These are phyloP conservation scores for Anniella stebbinsi DNA, from an alignment of 2,797 vertebrate species.

Conservation along the genomic window DNA sequence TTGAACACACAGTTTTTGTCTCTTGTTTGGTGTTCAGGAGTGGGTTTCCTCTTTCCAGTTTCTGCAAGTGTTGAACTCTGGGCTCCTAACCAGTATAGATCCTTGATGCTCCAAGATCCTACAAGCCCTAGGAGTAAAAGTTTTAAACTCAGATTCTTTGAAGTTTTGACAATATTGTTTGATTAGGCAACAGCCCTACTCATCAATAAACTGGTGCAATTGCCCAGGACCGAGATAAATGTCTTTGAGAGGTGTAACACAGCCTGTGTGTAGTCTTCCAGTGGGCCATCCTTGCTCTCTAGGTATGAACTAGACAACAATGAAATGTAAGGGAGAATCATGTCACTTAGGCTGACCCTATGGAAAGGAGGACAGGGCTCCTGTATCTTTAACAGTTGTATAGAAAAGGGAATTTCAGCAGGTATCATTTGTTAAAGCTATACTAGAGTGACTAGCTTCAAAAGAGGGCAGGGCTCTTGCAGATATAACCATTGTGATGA, in stretches of 20 bases:
- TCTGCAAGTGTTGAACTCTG: not conserved
- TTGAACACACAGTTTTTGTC: not conserved
- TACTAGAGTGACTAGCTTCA: too few species aligned
- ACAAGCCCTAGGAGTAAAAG: not conserved
- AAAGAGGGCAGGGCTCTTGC: too few species aligned
- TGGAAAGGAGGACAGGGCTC: too few species aligned
- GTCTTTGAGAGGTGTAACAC: not conserved
- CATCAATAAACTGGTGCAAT: not conserved
- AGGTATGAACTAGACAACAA: too few species aligned
- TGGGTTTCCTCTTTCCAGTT: not conserved
- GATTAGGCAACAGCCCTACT: not conserved
- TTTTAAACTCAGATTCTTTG: not conserved
- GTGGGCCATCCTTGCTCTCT: not conserved
- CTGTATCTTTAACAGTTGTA: too few species aligned
- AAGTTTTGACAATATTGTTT: not conserved
- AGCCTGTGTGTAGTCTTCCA: not conserved
- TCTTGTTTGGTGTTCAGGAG: not conserved
- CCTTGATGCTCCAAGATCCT: not conserved
- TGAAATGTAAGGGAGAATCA: too few species aligned
- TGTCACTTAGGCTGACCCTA: too few species aligned
- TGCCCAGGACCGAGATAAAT: too few species aligned
- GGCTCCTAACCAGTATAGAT: not conserved
- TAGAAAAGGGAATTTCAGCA: too few species aligned
- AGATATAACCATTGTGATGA: too few species aligned
- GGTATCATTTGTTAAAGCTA: too few species aligned